Evolutionary conservation across 2,888 invertebrate genomes (phyloP), one percentile per base, ranked within the genome.

Genomic region (Lepidocyrtoides sp.): DNA sequence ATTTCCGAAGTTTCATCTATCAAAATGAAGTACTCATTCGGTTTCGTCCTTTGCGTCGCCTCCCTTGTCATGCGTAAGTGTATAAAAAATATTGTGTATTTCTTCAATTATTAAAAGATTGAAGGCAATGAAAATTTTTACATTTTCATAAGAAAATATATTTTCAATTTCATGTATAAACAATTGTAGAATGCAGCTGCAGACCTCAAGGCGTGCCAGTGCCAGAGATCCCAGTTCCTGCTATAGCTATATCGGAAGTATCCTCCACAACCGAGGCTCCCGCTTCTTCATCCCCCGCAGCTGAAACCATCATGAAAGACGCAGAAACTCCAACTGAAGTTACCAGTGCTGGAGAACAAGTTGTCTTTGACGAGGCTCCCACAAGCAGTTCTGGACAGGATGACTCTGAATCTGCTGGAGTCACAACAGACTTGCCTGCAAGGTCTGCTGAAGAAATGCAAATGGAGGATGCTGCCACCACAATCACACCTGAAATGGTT

Each of bases 11-110:
- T 51, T 23, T 7, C 32, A 20, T 44, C 44, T 44, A 69, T 17
- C 48, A 89, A 72, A 14, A 89, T 89, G 89, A 89, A 89, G 72
- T 89, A 82, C 75, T 89, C 82, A 4, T 72, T 89, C 20, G 89
- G 36, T 89, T 75, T 89, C 17, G 88, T 83, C 32, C 8, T 75
- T 20, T 60, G 63, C 32, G 44, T 81, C 29, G 72, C 44, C 10
- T 36, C 60, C 17, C 48, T 89, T 7, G 44, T 60, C 8, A 12
- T 83, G 44, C 82, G 89, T 89, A 89, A 89, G 89, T 83, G 29
- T 17, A 41, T n/a, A n/a, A n/a, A n/a, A n/a, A n/a, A n/a, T n/a
- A n/a, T n/a, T n/a, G n/a, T 69, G 51, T 44, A 82, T 12, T 51
- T 54, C n/a, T 82, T 41, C n/a, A n/a, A 60, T 8, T 60, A 60